Conservation (phyloP, 2,888 invertebrate species). For the Eretmocerus hayati region DNA sequence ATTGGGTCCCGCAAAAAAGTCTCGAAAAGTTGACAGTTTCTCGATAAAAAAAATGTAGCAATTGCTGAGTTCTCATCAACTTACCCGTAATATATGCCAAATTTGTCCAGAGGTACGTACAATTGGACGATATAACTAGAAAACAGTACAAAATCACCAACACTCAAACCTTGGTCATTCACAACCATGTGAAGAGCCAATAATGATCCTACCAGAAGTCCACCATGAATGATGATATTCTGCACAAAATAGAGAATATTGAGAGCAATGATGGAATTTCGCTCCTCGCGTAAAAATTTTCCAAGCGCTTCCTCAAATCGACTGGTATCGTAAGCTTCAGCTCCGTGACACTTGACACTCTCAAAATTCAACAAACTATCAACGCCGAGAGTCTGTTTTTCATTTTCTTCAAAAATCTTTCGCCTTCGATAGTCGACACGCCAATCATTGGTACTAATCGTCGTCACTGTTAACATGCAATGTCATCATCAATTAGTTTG, state of each 20-base stretch:
- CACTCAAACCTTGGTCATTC: slow-evolving; percentile 60
- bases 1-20: background rate
- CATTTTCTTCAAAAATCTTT: slow-evolving; percentile 83
- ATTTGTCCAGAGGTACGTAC: slow-evolving; percentile 96
- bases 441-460: slow-evolving; percentile 94
- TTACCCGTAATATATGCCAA: slow-evolving; percentile 95
- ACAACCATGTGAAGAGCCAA: slow-evolving; percentile 81
- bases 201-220: slow-evolving; percentile 78
- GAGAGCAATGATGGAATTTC: slow-evolving; percentile 74
- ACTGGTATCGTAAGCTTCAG: slow-evolving; percentile 86
- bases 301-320: slow-evolving; percentile 77
- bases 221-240: slow-evolving; percentile 72
- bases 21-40: background rate
- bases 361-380: slow-evolving; percentile 96
- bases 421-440: slow-evolving; percentile 88
- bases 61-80: too few species aligned
- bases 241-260: slow-evolving; percentile 90
- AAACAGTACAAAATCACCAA: slow-evolving; percentile 94
- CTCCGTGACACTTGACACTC: slow-evolving; percentile 96
- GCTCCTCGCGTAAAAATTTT: slow-evolving; percentile 82
- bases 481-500: too few species aligned
- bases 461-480: slow-evolving; percentile 66
- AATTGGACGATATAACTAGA: slow-evolving; percentile 90
- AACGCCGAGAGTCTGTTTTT: slow-evolving; percentile 79
- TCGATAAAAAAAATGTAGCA: background rate